phyloP scores from a whole-genome alignment of 2,888 invertebrate species.

The Kuschelorhynchus macadamiae region DNA sequence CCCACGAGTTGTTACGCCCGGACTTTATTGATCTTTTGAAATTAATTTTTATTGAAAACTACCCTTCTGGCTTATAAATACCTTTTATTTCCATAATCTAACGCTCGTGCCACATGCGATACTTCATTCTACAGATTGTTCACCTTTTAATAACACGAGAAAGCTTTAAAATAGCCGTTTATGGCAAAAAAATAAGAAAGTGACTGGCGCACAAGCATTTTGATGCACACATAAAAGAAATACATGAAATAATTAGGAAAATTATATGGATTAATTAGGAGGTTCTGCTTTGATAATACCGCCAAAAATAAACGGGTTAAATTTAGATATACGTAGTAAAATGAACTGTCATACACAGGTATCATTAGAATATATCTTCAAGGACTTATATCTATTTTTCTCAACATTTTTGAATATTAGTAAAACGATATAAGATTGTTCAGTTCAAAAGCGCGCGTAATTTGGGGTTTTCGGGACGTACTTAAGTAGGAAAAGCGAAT shows the following conservation, averaged over 20 bases:
- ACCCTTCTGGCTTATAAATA: conserved; percentile 19
- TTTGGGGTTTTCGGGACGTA: not conserved
- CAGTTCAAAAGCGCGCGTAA: not conserved
- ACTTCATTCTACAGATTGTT: conserved; percentile 6
- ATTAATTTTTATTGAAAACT: conserved; percentile 49
- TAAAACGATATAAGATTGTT: conserved; percentile 4
- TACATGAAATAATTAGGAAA: conserved; percentile 25
- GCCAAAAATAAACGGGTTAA: conserved; percentile 52
- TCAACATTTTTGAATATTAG: conserved; percentile 19
- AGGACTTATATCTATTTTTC: conserved; percentile 28
- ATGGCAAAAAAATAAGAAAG: conserved; percentile 29
- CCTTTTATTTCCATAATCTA: conserved; percentile 21
- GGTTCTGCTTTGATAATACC: conserved; percentile 41
- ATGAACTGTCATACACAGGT: conserved; percentile 42
- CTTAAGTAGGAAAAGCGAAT: conserved; percentile 11
- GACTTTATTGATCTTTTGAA: conserved; percentile 65
- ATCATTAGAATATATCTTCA: conserved; percentile 35
- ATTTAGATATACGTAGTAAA: conserved; percentile 50
- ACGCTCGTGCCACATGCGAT: conserved; percentile 27
- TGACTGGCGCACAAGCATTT: conserved; percentile 26
- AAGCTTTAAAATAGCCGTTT: conserved; percentile 26
- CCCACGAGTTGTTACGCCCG: conserved; percentile 62
- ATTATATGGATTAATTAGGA: conserved; percentile 25
- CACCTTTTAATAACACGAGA: conserved; percentile 8
- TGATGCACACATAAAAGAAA: conserved; percentile 17